Base-by-base conservation (phyloP, 1,140 invertebrate species). In the Danaus melanippus region DNA sequence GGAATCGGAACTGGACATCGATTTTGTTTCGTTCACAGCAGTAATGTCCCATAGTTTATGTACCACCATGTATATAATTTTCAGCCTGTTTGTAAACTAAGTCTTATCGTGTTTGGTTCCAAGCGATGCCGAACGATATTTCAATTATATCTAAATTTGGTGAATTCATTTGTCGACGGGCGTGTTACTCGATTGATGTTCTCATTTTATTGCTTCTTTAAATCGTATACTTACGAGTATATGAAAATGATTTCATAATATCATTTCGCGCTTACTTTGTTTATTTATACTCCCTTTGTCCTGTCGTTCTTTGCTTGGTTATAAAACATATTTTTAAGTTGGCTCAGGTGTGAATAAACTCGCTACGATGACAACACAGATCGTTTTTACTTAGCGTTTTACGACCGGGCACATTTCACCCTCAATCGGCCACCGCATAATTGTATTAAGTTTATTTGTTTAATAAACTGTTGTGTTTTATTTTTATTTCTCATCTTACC, bases 1-100 rank as follows among this genome's bases (percentile, higher is more conserved):
- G 66, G 84, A 86, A 86, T 84, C 80, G 81, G 84, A 76, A 81
- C 79, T 70, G 76, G 75, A 76, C 81, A 84, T 86, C 83, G 83
- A 84, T 84, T 84, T 80, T 67, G 76, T 81, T 69, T 75, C 68
- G 69, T 76, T 78, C 75, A 69, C 76, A 69, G 81, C 84, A 79
- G 79, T 86, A 73, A 86, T 66, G 70, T 82, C 60, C 48, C 56
- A 61, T 79, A 74, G 69, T 86, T 86, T 84, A 84, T 84, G 80
- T 69, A 71, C 50, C 53, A 58, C 51, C 44, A 59, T 62, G 59
- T 47, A 60, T 55, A 60, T 57, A 67, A 67, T 60, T 67, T 69
- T 67, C 69, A 66, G 67, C 58, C 67, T 59, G 75, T 79, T 75
- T 78, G 76, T 80, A 74, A 76, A 66, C 63, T 62, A 56, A 69